Conservation (phyloP, 2,797 vertebrate genomes). For the Gymnocypris eckloni region DNA sequence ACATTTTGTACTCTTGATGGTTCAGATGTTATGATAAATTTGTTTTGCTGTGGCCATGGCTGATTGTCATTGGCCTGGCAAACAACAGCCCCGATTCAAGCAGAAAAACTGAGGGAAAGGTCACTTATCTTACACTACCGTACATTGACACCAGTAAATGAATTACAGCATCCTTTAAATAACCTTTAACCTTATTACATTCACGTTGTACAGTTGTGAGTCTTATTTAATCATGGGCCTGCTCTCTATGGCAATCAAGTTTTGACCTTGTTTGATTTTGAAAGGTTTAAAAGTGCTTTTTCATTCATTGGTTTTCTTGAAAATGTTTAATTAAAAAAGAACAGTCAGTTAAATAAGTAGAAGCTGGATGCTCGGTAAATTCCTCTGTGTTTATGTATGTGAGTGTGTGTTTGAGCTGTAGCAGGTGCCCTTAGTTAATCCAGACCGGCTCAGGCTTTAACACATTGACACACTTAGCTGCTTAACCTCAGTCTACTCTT, state of each 20-base stretch:
- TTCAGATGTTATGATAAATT: neutral
- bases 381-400: neutral
- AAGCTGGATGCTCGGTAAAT: neutral
- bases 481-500: constrained; percentile 32
- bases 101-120: constrained; percentile 28
- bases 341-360: neutral
- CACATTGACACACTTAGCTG: constrained; percentile 49
- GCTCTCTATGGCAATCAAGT: neutral
- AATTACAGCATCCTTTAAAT: neutral
- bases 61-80: neutral
- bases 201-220: neutral
- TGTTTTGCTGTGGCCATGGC: neutral
- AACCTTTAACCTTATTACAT: neutral
- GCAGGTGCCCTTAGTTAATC: constrained; percentile 42
- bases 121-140: neutral
- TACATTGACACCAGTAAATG: neutral
- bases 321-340: neutral
- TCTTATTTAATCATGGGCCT: neutral
- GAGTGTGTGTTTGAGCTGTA: constrained; percentile 24
- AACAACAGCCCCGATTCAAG: constrained; percentile 13
- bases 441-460: constrained; percentile 28
- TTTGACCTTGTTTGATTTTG: neutral
- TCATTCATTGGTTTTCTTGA: neutral
- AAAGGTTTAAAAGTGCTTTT: neutral
- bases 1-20: neutral